phyloP scores from a whole-genome alignment of 2,888 invertebrate genomes.

The Hemicrepidius hirtus region DNA sequence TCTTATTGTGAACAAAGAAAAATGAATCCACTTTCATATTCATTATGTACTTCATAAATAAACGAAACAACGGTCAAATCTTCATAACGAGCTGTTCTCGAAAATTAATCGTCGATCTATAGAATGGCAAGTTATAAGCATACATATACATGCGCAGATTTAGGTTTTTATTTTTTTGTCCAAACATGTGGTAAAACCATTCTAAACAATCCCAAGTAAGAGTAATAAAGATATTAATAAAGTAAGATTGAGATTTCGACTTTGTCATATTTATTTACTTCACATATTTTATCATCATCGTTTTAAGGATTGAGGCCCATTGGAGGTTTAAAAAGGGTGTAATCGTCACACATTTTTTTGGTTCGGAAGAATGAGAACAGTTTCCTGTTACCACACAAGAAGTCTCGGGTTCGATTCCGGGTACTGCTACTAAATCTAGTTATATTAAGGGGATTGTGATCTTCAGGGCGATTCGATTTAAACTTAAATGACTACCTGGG shows the following conservation, averaged over 20 bases:
- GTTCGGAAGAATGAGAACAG: too few relatives aligned
- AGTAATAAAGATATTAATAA: slow-evolving; percentile 27
- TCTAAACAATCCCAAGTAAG: slow-evolving; percentile 28
- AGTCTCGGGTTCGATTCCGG: too few relatives aligned
- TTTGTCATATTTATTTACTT: too few relatives aligned
- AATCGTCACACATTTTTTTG: too few relatives aligned
- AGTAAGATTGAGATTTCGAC: slow-evolving; percentile 1
- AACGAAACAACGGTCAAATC: slow-evolving; percentile 42
- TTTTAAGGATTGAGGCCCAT: too few relatives aligned
- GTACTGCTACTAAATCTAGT: too few relatives aligned
- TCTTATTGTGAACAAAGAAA: slow-evolving; percentile 53
- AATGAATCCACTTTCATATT: slow-evolving; percentile 55
- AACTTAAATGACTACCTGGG: too few relatives aligned
- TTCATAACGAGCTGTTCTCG: slow-evolving; percentile 40
- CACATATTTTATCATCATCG: too few relatives aligned
- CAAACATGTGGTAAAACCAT: slow-evolving; percentile 35
- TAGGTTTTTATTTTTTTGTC: slow-evolving; percentile 36
- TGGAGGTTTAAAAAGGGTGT: too few relatives aligned
- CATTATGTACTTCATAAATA: slow-evolving; percentile 52
- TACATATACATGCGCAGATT: slow-evolving; percentile 30
- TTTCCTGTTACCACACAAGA: too few relatives aligned
- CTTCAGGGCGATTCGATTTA: too few relatives aligned
- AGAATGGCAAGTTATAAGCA: slow-evolving; percentile 25
- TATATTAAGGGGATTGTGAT: too few relatives aligned
- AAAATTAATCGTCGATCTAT: slow-evolving; percentile 48